Base-by-base conservation (phyloP, 2,888 invertebrate species). In the Mesopsocus fuscifrons region DNA sequence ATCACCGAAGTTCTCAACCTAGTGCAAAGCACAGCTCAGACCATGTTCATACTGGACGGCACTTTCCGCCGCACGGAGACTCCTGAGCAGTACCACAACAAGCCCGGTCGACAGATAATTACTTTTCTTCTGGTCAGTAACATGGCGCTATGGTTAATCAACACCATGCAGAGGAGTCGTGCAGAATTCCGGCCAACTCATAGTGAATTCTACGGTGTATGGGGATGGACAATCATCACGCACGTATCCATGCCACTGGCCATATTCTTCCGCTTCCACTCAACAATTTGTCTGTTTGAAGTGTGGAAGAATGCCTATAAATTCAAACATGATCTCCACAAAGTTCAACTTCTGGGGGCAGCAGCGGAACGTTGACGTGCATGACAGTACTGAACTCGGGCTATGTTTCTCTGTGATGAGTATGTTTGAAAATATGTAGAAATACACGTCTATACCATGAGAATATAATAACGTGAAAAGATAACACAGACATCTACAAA, bases 251-350 rank as follows among this genome's bases (percentile, higher is more conserved):
- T 85, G 76, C 88, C 88, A 0, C 63, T 89, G 38, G 83, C 83
- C 0, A 87, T 88, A 52, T 88, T 88, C 63, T 89, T 85, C 61
- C 67, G 89, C 33, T 89, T 89, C 57, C 88, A 89, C 60, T 87
- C 87, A 2, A 85, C 88, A 1, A 88, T 89, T 51, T 89, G 89
- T 59, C 69, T 91, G 16, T 88, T 87, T 54, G 88, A 89, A 60
- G 81, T 91, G 44, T 91, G 89, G 89, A 89, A 87, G 58, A 74
- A 78, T 48, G 77, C 84, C 41, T 91, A 85, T 62, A 89, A 88
- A 56, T 72, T 73, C 50, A 74, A 75, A 51, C 60, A 62, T 34
- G 42, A 46, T 8, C 47, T n/a, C n/a, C n/a, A n/a, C n/a, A n/a
- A n/a, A n/a, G n/a, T n/a, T n/a, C n/a, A n/a, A n/a, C n/a, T n/a